Evolutionary conservation across 2,888 invertebrate genomes (phyloP), one percentile per base, ranked within the genome.

Genomic region (Chaitophorus viminalis): DNA sequence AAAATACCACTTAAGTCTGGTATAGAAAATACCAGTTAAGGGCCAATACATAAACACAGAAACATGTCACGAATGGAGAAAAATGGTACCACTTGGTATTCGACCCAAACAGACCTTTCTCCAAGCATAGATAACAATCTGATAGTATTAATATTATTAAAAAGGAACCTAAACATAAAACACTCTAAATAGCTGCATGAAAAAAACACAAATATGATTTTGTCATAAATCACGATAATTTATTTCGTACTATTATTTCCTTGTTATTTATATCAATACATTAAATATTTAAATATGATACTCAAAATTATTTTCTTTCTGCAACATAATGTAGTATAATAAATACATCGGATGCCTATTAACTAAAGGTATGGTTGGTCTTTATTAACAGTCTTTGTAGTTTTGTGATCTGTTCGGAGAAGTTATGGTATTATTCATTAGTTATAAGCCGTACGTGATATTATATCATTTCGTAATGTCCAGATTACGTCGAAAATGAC

Each of bases 401-500:
- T 29, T 29, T 29, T 17, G 52, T 46, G 25, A 54, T 54, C 54
- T 29, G 77, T 54, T 54, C 33, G 31, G 14, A 54, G 54, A 46
- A 52, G 60, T 18, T 65, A n/a, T 39, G 39, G 46, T 65, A 25
- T 8, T 39, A 39, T 60, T 60, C 60, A 25, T 21, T n/a, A 18
- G 25, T 60, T 18, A 14, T 33, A 78, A 54, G 33, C 18, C 36
- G 79, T 81, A 68, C 79, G 79, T 81, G 79, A 65, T 31, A 65
- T 79, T 77, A 54, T 21, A 54, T 54, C 54, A 29, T 78, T 78
- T 54, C 33, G 29, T 65, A 29, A 68, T 68, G n/a, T 14, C 17
- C 46, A 46, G 81, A 81, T 81, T 81, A 68, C 46, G 70, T 82
- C 46, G 70, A 82, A 82, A 82, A 82, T 65, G 70, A 70, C 39